A percentile compares a stretch with the other conserved stretches of the same genome.
These are phyloP conservation scores for Bombus vancouverensis DNA, from an alignment of 1,140 invertebrate species.

Conservation along the genomic window DNA sequence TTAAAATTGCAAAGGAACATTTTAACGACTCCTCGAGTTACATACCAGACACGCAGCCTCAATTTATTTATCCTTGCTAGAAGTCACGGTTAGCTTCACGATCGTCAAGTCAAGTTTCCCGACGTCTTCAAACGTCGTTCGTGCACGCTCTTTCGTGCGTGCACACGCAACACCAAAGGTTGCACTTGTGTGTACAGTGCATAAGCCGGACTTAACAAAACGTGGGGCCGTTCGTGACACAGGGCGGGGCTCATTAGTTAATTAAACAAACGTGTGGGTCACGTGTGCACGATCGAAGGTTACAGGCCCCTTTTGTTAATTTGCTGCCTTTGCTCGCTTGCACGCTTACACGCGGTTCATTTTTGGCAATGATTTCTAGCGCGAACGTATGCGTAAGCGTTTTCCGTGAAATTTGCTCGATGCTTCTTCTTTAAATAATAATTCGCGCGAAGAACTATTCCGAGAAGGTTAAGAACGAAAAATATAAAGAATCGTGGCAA, in stretches of 20 bases:
- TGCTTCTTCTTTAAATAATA: neutral
- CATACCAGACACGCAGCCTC: no score
- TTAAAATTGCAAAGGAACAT: neutral
- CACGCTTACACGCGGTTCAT: neutral
- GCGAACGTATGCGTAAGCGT: neutral
- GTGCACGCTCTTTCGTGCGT: constrained; percentile 14
- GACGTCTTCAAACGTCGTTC: constrained; percentile 30
- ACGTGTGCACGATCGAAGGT: constrained; percentile 50
- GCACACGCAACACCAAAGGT: constrained; percentile 51
- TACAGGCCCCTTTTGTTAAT: constrained; percentile 9
- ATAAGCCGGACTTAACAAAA: constrained; percentile 23
- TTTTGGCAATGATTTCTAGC: constrained; percentile 6
- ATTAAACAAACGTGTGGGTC: constrained; percentile 68
- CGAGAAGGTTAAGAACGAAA: neutral
- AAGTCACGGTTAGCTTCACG: neutral
- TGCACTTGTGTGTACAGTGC: constrained; percentile 44
- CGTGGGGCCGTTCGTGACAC: constrained; percentile 47
- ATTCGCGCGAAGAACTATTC: neutral
- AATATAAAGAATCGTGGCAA: neutral
- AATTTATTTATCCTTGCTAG: neutral
- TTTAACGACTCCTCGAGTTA: neutral
- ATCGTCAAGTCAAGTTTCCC: constrained; percentile 17
- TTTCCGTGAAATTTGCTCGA: neutral
- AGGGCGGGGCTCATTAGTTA: constrained; percentile 73
- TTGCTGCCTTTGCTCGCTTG: neutral